Evolutionary conservation across 2,888 invertebrate species (phyloP).

Genomic region (Oscheius myriophilus): DNA sequence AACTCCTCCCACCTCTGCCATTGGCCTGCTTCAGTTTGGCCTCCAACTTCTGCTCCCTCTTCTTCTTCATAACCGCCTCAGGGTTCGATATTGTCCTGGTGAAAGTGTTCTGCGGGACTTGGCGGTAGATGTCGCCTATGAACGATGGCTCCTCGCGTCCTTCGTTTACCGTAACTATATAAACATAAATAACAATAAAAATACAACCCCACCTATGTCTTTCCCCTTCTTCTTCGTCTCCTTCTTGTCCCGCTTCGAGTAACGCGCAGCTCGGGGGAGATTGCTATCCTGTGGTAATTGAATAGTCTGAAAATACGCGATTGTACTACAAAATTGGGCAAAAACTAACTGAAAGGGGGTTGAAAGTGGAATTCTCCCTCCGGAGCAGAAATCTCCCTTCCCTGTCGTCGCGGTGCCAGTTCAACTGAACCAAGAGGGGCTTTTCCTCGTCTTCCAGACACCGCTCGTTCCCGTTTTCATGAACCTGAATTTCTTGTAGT

Average conservation of each 20-base stretch:
- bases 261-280: slow-evolving; percentile 75
- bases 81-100: slow-evolving; percentile 99
- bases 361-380: slow-evolving; percentile 37
- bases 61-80: slow-evolving; percentile 96
- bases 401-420: slow-evolving; percentile 98
- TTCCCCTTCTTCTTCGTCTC: slow-evolving; percentile 83
- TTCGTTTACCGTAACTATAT: slow-evolving; percentile 53
- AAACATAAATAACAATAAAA: not conserved
- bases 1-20: not conserved
- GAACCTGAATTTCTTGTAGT: slow-evolving; percentile 71
- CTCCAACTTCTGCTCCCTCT: slow-evolving; percentile 94
- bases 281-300: slow-evolving; percentile 39
- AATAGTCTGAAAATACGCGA: slow-evolving; percentile 7
- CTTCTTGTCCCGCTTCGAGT: slow-evolving; percentile 92
- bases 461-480: slow-evolving; percentile 85
- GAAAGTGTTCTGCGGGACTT: slow-evolving; percentile 87
- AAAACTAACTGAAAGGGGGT: slow-evolving; percentile 46
- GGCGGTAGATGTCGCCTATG: slow-evolving; percentile 23
- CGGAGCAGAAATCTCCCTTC: slow-evolving; percentile 95
- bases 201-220: slow-evolving; percentile 40
- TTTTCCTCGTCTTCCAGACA: slow-evolving; percentile 89
- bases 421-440: slow-evolving; percentile 93
- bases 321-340: not conserved
- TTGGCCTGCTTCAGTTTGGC: slow-evolving; percentile 83
- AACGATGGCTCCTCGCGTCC: slow-evolving; percentile 42